Evolutionary conservation across 2,113 vertebrate genomes (phyloP), one percentile per base, ranked within the genome.

Genomic region (Cheilinus undulatus): DNA sequence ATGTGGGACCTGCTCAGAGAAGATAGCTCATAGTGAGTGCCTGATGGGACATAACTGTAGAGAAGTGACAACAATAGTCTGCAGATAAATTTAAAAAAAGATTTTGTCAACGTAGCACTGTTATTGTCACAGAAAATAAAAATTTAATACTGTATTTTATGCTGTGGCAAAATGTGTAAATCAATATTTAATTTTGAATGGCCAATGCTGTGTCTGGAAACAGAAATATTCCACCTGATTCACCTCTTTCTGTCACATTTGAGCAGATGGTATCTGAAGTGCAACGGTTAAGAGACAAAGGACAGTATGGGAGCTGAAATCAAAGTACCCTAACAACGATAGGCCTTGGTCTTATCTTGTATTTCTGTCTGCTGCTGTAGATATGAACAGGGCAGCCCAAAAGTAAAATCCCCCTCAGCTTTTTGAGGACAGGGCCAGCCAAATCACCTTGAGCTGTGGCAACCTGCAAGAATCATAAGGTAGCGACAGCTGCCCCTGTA

Each of bases 1-100:
- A 89, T 51, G 78, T 88, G 78, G 77, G 79, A 86, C 78, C n/a
- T n/a, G 80, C 62, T 84, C 75, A 73, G 52, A 85, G 70, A 87
- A 63, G 61, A 86, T 50, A 64, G 62, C 51, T 76, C 54, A 70
- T 15, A 34, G 63, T 54, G 70, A 28, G 48, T 57, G 68, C 58
- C 73, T 28, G 57, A 50, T 70, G 61, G 62, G 50, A 73, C 61
- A 70, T 20, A n/a, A 71, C 56, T 50, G 43, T 24, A 76, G 52
- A 57, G 46, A 45, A 56, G 38, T 52, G 58, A 70, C 62, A 77
- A 73, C 51, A 66, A 58, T 30, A 60, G 46, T 52, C 50, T 70
- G 34, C 26, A 15, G 49, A 74, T 69, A n/a, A 57, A 74, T 68
- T 52, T 13, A 43, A 66, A 56, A 56, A 14, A 5, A 7, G 14